Percentiles rank a stretch among this genome's conserved stretches.
Evolutionary conservation across 2,797 vertebrate genomes (phyloP).

Genomic region (Platyrinchus mystaceus): DNA sequence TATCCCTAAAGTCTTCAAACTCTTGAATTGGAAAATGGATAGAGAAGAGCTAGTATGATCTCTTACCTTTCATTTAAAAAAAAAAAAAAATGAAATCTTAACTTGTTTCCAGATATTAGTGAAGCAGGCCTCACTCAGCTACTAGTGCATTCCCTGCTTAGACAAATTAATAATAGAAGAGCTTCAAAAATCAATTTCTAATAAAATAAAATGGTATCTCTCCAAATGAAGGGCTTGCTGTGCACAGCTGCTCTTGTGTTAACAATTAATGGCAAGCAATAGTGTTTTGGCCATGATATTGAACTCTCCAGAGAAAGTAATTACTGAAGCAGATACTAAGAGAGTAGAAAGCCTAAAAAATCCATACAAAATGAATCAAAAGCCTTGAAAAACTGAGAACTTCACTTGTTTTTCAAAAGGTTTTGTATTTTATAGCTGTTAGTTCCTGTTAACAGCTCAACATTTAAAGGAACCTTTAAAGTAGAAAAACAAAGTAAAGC

Average conservation of each 20-base stretch:
- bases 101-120: not conserved
- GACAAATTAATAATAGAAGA: constrained; percentile 53
- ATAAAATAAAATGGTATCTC: constrained; percentile 44
- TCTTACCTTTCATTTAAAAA: not conserved
- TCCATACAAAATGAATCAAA: constrained; percentile 51
- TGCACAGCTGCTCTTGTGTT: constrained; percentile 60
- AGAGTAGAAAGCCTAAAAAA: constrained; percentile 21
- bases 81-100: not conserved
- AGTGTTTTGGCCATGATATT: constrained; percentile 18
- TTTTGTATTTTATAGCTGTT: not conserved
- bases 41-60: not conserved
- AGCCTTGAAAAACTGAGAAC: constrained; percentile 5
- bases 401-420: not conserved
- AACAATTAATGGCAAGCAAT: constrained; percentile 15
- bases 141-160: not conserved
- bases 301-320: constrained; percentile 44
- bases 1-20: not conserved
- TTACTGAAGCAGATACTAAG: constrained; percentile 36
- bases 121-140: not conserved
- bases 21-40: not conserved
- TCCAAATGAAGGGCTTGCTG: constrained; percentile 44
- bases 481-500: not conserved
- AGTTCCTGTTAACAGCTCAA: not conserved
- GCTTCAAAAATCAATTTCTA: constrained; percentile 48
- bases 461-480: not conserved